Base-by-base conservation (phyloP, 2,113 vertebrate species). In the Hypanus sabinus region DNA sequence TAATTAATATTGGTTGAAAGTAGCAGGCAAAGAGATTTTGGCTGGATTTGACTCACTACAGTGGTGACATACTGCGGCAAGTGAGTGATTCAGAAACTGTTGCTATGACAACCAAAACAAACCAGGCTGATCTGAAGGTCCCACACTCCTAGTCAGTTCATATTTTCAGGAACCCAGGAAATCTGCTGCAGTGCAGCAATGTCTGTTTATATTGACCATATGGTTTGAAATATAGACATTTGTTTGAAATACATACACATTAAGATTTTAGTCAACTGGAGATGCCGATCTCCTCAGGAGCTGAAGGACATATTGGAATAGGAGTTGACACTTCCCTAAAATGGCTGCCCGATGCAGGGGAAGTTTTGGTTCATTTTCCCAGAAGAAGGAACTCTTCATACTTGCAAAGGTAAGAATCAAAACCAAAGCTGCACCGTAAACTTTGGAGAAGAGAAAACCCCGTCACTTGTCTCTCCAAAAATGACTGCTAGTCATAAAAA, bases 391-490 rank as follows among this genome's bases (percentile, higher is more conserved):
- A 96, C 70, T 14, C 22, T 94, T 97, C 97, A 12, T 97, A 97
- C 94, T 95, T 97, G 94, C 96, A 96, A 77, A 96, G 96, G 97
- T 98, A 95, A 96, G 97, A 94, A 24, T n/a, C 7, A 55, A 46
- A 88, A n/a, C 10, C 83, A 62, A 55, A 3, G n/a, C 33, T 33
- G 14, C 60, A 33, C 55, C 9, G 16, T 33, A 18, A 18, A 79
- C 9, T 33, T 83, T 55, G 27, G 0, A 22, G 22, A 83, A n/a
- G 33, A 27, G 38, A 36, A 83, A 83, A 81, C 6, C 36, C 5
- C 8, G 5, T 46, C 76, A 79, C 36, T 14, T 38, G 38, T 46
- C 38, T 36, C 22, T 20, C 22, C 38, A 38, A 14, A 81, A 81
- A 83, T 22, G 20, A 83, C 8, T 4, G 80, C 27, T 85, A 10